Conservation (phyloP, 1,140 invertebrate genomes). For the Drosophila mojavensis region DNA sequence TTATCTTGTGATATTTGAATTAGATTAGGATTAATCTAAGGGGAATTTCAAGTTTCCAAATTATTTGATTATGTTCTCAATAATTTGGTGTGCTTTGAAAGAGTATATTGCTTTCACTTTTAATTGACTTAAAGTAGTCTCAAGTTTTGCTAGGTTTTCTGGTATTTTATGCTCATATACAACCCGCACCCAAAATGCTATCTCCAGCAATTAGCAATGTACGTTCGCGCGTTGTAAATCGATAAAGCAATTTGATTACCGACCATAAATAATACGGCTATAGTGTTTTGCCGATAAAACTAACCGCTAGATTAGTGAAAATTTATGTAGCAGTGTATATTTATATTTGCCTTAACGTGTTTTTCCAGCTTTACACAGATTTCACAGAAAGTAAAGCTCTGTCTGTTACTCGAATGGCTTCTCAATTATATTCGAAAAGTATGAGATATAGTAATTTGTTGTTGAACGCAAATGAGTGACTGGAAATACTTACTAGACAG, state of each 20-base stretch:
- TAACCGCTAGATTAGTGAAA: conserved; percentile 12
- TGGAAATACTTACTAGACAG: too few relatives aligned
- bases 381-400: too few relatives aligned
- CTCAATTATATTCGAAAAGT: too few relatives aligned
- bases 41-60: not conserved
- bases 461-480: too few relatives aligned
- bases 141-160: too few relatives aligned
- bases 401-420: too few relatives aligned
- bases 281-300: conserved; percentile 20
- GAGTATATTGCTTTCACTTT: not conserved
- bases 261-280: conserved; percentile 25
- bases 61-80: too few relatives aligned
- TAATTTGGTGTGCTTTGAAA: too few relatives aligned
- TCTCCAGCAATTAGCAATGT: conserved; percentile 1
- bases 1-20: not conserved
- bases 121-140: not conserved
- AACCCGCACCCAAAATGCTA: not conserved
- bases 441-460: too few relatives aligned
- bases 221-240: conserved; percentile 24
- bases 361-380: not conserved
- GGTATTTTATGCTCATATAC: not conserved
- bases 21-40: not conserved
- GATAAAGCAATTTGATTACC: conserved; percentile 25
- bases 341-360: not conserved
- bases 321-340: not conserved